Percentiles rank a stretch among this genome's conserved stretches.
Evolutionary conservation across 2,888 invertebrate genomes (phyloP).

Genomic region (Plagodis dolabraria): DNA sequence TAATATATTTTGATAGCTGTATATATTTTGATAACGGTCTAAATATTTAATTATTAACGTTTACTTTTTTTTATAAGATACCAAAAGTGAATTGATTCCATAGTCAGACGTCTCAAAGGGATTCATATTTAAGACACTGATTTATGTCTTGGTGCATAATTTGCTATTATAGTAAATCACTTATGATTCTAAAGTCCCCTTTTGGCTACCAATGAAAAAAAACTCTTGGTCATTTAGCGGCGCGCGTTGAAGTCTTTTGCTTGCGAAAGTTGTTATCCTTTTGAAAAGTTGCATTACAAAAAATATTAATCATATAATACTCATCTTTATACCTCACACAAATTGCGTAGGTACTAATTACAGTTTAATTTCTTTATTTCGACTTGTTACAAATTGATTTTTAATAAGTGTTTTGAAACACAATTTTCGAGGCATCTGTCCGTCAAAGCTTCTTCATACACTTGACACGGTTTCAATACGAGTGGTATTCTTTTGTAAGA

Average conservation of each 20-base stretch:
- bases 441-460: slow-evolving; percentile 13
- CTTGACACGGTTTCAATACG: slow-evolving; percentile 19
- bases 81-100: too few species aligned
- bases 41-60: too few species aligned
- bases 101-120: too few species aligned
- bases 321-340: background rate
- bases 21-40: too few species aligned
- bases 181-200: too few species aligned
- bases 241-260: slow-evolving; percentile 17
- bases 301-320: slow-evolving; percentile 15
- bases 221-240: background rate
- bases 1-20: too few species aligned
- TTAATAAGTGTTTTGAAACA: slow-evolving; percentile 27
- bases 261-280: slow-evolving; percentile 6
- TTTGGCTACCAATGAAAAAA: background rate
- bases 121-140: too few species aligned
- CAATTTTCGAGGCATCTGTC: slow-evolving; percentile 16
- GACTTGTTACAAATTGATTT: slow-evolving; percentile 31
- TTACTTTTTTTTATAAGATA: too few species aligned
- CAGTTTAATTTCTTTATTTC: slow-evolving; percentile 26
- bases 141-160: too few species aligned
- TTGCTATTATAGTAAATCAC: too few species aligned
- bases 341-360: slow-evolving; percentile 23
- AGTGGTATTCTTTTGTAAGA: slow-evolving; percentile 21
- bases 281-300: slow-evolving; percentile 3